Evolutionary conservation across 1,140 invertebrate genomes (phyloP).

Genomic region (Cotesia vestalis): DNA sequence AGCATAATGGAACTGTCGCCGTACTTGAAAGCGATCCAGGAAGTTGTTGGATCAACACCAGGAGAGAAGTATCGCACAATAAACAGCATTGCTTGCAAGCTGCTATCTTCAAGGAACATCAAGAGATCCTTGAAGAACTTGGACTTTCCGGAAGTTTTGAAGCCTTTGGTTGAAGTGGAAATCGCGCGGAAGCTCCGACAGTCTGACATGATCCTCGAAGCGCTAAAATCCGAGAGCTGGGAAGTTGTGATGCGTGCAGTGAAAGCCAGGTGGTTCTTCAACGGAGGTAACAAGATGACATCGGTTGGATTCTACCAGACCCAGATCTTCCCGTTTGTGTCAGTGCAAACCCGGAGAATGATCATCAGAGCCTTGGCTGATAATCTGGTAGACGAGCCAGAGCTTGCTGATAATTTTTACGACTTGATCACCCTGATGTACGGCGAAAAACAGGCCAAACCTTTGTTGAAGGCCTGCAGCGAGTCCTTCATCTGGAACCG

Average conservation of each 20-base stretch:
- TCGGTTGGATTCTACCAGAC: conserved; percentile 44
- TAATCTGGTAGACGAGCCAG: conserved; percentile 28
- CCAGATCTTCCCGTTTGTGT: conserved; percentile 46
- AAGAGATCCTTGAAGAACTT: background rate
- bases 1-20: conserved; percentile 10
- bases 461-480: conserved; percentile 6
- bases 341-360: conserved; percentile 42
- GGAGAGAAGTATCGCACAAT: conserved; percentile 48
- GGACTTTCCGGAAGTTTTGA: background rate
- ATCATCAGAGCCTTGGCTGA: conserved; percentile 44
- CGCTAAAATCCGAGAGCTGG: conserved; percentile 46
- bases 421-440: conserved; percentile 24
- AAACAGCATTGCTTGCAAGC: conserved; percentile 39
- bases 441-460: conserved; percentile 36
- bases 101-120: background rate
- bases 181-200: conserved; percentile 42
- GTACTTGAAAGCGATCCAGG: conserved; percentile 51
- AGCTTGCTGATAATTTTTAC: background rate
- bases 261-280: conserved; percentile 48
- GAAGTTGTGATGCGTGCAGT: conserved; percentile 46
- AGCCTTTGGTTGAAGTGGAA: conserved; percentile 24
- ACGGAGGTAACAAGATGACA: conserved; percentile 35
- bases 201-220: conserved; percentile 40
- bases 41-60: conserved; percentile 44
- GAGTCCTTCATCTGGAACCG: conserved; percentile 7